Evolutionary conservation across 2,113 vertebrate genomes (phyloP).

Genomic region (Dasyurus viverrinus): DNA sequence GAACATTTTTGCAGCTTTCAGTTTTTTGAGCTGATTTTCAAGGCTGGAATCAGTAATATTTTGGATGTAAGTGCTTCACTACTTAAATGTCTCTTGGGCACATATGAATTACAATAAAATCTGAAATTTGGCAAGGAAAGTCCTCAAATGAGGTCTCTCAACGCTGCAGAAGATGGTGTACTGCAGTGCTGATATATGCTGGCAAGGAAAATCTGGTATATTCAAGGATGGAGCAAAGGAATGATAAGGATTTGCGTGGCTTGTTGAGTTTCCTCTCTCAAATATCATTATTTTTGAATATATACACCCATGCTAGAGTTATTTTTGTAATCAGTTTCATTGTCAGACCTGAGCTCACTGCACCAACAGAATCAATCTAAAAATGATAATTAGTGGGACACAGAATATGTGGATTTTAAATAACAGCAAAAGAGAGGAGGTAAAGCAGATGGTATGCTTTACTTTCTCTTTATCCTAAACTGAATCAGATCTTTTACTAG

Average conservation of each 20-base stretch:
- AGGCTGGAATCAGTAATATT: background rate
- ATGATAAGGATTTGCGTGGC: background rate
- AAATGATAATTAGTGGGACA: background rate
- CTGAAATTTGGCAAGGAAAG: background rate
- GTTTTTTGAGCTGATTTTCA: background rate
- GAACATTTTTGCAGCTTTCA: background rate
- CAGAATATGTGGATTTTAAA: background rate
- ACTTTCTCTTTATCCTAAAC: background rate
- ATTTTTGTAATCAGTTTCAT: slow-evolving; percentile 32
- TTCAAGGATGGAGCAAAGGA: background rate
- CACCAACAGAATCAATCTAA: slow-evolving; percentile 17
- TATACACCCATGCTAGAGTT: background rate
- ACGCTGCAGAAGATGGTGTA: background rate
- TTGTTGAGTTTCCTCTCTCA: background rate
- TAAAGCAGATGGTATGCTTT: background rate
- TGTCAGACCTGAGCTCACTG: slow-evolving; percentile 43
- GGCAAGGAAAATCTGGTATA: background rate
- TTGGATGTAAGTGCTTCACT: background rate
- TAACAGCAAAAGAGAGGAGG: background rate
- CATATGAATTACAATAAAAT: background rate
- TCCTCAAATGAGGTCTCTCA: background rate
- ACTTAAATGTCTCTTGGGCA: background rate
- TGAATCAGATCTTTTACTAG: background rate
- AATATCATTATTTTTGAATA: background rate
- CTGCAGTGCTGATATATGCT: background rate